Percentiles rank a stretch among this genome's conserved stretches.
These are phyloP conservation scores for Casuarius casuarius DNA, from an alignment of 2,113 vertebrate species.

Conservation along the genomic window DNA sequence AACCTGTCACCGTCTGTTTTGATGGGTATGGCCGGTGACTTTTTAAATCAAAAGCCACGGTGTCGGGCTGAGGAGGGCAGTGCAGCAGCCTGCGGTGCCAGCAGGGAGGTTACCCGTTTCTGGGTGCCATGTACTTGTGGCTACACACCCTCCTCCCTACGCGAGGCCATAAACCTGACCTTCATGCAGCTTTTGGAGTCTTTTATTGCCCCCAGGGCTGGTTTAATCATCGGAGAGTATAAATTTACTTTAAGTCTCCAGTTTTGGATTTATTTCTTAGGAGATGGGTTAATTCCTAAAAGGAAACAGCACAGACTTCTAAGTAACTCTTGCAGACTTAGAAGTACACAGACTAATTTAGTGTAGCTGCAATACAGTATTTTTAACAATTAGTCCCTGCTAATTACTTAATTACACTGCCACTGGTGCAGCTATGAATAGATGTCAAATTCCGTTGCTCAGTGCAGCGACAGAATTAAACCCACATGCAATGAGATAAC, in stretches of 20 bases:
- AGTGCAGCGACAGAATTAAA: background rate
- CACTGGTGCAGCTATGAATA: constrained; percentile 21
- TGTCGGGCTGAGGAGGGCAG: background rate
- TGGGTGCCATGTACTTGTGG: background rate
- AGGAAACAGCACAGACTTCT: background rate
- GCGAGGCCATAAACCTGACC: background rate
- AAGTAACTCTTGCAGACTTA: background rate
- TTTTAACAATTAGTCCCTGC: constrained; percentile 45
- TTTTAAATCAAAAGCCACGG: background rate
- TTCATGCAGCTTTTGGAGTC: background rate
- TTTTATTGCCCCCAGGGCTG: background rate
- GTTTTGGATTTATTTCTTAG: background rate
- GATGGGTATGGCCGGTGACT: background rate
- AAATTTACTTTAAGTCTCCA: constrained; percentile 1
- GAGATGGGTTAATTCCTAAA: background rate
- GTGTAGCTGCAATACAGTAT: background rate
- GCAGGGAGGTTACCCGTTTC: background rate
- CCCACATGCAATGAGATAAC: background rate
- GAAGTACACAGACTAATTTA: background rate
- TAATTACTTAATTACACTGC: constrained; percentile 57
- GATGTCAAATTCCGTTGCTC: background rate
- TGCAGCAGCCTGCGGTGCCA: background rate
- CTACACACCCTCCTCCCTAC: background rate
- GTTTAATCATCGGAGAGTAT: background rate
- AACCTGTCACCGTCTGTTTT: background rate